These are phyloP conservation scores for Oriolus oriolus DNA, from an alignment of 2,113 vertebrate genomes.

Conservation along the genomic window DNA sequence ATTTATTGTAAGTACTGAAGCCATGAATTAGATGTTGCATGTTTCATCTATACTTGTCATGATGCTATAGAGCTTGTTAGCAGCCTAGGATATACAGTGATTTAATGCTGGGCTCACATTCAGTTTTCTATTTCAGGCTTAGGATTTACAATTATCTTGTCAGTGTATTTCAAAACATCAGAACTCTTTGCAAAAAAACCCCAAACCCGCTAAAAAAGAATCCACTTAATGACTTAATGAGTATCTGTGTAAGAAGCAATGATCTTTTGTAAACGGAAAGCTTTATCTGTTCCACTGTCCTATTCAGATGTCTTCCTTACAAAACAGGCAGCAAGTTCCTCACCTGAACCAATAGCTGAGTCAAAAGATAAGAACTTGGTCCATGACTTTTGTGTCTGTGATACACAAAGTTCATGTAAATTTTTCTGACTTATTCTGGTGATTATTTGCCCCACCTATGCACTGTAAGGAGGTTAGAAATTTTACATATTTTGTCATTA, in stretches of 20 bases:
- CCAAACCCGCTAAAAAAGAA: neutral
- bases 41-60: constrained; percentile 46
- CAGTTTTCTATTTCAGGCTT: constrained; percentile 5
- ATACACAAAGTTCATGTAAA: neutral
- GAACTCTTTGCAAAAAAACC: neutral
- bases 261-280: neutral
- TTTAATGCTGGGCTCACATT: constrained; percentile 9
- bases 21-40: neutral
- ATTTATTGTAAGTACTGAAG: constrained; percentile 39
- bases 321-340: neutral
- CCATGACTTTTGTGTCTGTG: neutral
- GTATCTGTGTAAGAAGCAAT: neutral
- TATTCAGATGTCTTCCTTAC: neutral
- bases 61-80: constrained; percentile 26
- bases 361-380: neutral
- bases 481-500: neutral
- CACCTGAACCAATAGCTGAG: neutral
- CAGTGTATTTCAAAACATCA: neutral
- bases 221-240: neutral
- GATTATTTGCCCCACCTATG: neutral
- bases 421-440: neutral
- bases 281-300: neutral
- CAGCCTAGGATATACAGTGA: neutral
- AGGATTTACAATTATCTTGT: constrained; percentile 28
- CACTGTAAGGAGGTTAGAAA: neutral